A percentile compares a stretch with the other conserved stretches of the same genome.
Conservation (phyloP, 2,797 vertebrate genomes). For the Channa striata region DNA sequence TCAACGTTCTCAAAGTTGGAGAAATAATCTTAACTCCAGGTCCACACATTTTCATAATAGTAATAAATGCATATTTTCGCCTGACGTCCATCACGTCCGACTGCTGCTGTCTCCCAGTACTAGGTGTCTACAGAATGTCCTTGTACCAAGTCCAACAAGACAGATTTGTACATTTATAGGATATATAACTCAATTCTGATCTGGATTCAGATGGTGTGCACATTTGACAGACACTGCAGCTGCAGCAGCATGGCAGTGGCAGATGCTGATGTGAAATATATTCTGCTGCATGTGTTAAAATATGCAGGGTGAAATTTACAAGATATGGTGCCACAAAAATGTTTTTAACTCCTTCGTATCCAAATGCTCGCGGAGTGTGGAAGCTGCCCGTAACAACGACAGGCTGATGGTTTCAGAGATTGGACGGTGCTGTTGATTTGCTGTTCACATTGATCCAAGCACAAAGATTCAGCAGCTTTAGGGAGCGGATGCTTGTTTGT, state of each 20-base stretch:
- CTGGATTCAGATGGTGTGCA: constrained; percentile 36
- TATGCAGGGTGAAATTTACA: constrained; percentile 57
- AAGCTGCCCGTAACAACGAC: neutral
- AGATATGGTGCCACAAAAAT: constrained; percentile 21
- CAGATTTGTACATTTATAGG: constrained; percentile 29
- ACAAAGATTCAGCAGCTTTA: constrained; percentile 26
- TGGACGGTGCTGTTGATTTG: constrained; percentile 21
- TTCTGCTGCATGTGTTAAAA: constrained; percentile 60
- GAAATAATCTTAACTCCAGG: neutral
- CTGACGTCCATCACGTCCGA: neutral
- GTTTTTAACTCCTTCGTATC: constrained; percentile 47
- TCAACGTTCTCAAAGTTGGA: neutral
- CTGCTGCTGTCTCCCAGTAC: neutral
- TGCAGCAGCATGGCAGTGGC: constrained; percentile 27
- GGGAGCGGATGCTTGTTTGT: constrained; percentile 17
- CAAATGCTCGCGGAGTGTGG: constrained; percentile 21
- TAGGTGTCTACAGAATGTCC: neutral
- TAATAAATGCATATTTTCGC: neutral
- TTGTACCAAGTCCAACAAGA: constrained; percentile 24
- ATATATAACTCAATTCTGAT: constrained; percentile 48
- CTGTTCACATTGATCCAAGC: constrained; percentile 31
- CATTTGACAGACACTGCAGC: constrained; percentile 46
- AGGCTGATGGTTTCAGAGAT: constrained; percentile 7
- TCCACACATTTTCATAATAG: neutral
- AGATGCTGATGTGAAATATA: constrained; percentile 56